Conservation (phyloP, 1,140 invertebrate genomes). For the Drosophila sucinea region DNA sequence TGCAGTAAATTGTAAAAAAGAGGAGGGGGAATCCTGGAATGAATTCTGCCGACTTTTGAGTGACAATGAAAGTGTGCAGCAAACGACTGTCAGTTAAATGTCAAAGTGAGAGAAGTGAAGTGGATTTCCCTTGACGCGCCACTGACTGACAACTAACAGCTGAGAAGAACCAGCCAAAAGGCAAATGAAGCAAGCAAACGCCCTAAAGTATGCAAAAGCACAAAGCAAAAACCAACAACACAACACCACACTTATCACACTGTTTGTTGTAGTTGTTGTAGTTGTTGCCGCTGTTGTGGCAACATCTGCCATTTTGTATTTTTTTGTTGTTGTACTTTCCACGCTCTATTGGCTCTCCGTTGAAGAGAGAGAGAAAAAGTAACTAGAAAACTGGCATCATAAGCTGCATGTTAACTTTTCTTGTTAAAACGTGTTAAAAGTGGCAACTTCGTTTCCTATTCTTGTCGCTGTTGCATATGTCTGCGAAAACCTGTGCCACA, state of each 20-base stretch:
- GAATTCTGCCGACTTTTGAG: constrained; percentile 53
- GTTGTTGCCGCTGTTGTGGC: constrained; percentile 26
- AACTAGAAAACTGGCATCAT: constrained; percentile 23
- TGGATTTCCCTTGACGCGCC: constrained; percentile 49
- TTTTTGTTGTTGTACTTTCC: constrained; percentile 1
- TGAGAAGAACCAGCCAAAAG: constrained; percentile 38
- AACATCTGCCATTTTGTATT: constrained; percentile 45
- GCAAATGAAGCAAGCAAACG: constrained; percentile 47
- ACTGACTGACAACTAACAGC: constrained; percentile 37
- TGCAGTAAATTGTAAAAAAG: constrained; percentile 61
- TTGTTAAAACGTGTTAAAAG: constrained; percentile 27
- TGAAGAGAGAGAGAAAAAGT: constrained; percentile 29
- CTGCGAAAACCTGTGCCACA: constrained; percentile 5
- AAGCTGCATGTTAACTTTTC: constrained; percentile 52
- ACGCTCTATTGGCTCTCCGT: constrained; percentile 36
- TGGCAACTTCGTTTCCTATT: constrained; percentile 10
- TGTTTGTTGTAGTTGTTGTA: constrained; percentile 29
- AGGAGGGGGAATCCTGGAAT: constrained; percentile 33
- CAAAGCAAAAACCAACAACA: constrained; percentile 21
- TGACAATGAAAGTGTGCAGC: constrained; percentile 39
- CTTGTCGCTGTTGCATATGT: neutral
- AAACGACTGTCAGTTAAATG: constrained; percentile 64
- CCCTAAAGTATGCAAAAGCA: constrained; percentile 47
- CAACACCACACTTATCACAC: constrained; percentile 58
- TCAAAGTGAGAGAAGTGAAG: constrained; percentile 49